A percentile compares a stretch with the other conserved stretches of the same genome.
These are phyloP conservation scores for Lota lota DNA, from an alignment of 2,113 vertebrate genomes.

Conservation along the genomic window DNA sequence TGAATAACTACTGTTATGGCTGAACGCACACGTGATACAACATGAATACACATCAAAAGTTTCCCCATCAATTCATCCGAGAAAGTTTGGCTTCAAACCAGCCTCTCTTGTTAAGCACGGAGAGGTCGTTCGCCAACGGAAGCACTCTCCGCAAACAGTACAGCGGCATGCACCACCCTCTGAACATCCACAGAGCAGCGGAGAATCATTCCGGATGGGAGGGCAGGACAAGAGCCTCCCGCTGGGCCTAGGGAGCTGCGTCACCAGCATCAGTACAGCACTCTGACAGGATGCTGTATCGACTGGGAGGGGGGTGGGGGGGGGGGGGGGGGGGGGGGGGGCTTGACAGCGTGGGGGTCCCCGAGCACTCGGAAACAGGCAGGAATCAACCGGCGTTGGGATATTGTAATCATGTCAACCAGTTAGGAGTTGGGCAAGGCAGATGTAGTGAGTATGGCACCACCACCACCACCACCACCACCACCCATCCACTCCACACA, in stretches of 20 bases:
- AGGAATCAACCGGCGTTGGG: not conserved
- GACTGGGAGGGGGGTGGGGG: constrained; percentile 49
- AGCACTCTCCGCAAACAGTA: constrained; percentile 16
- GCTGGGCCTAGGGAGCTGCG: too few relatives aligned
- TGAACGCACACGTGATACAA: too few relatives aligned
- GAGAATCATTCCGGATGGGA: constrained; percentile 44
- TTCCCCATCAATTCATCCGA: too few relatives aligned
- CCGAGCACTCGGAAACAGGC: not conserved
- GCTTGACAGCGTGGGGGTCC: too few relatives aligned
- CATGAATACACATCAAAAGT: too few relatives aligned
- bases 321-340: constrained; percentile 14
- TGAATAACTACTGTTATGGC: too few relatives aligned
- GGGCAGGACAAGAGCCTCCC: constrained; percentile 10
- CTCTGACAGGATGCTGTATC: constrained; percentile 23
- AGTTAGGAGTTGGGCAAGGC: not conserved
- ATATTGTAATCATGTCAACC: not conserved
- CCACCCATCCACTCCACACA: too few relatives aligned
- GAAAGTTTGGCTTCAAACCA: too few relatives aligned
- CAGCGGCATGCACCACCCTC: constrained; percentile 15
- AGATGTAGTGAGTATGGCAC: not conserved
- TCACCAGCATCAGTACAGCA: too few relatives aligned
- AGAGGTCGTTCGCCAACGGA: constrained; percentile 2
- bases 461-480: too few relatives aligned
- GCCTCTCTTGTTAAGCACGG: not conserved
- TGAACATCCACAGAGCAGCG: constrained; percentile 41